Evolutionary conservation across 2,113 vertebrate species (phyloP), one percentile per base, ranked within the genome.

Genomic region (Panurus biarmicus): DNA sequence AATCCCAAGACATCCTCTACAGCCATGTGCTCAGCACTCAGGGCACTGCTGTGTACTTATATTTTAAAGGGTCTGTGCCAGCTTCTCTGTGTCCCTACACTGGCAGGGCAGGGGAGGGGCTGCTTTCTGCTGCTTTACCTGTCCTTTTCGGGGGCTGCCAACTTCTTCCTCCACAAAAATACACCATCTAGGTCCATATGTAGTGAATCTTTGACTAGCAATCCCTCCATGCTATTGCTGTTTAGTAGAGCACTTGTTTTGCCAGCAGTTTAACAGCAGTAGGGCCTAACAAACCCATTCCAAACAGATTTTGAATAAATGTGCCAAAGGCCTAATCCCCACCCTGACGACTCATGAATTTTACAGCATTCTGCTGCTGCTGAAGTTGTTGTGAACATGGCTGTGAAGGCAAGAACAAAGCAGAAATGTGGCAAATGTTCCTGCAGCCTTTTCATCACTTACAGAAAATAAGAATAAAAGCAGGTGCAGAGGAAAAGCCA

Each of bases 31-130:
- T 56, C 54, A 38, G 75, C 69, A 87, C 78, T n/a, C 8, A 42
- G 66, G 1, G 2, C 11, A 35, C 8, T 25, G 42, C 25, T 4
- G 17, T 5, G 20, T 38, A 2, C 44, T 74, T 0, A 2, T n/a
- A 13, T 57, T 71, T 64, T 42, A n/a, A 51, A 31, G 6, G 1
- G 2, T 4, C 60, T 0, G 0, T 6, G 17, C 35, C 81, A 38
- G 53, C 50, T 57, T 33, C 70, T 60, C 60, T 20, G 29, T 9
- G 61, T 54, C 29, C 14, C 77, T 31, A 5, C 0, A 10, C n/a
- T 36, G 45, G 51, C 45, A 33, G 36, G 54, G 31, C 28, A 53
- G 67, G 48, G 22, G 53, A 60, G 36, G 23, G 29, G 25, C 7
- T 45, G 48, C 31, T 24, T 65, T 70, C 65, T 81, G 29, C 78